phyloP scores from a whole-genome alignment of 2,113 vertebrate species.

The Tupaia chinensis region DNA sequence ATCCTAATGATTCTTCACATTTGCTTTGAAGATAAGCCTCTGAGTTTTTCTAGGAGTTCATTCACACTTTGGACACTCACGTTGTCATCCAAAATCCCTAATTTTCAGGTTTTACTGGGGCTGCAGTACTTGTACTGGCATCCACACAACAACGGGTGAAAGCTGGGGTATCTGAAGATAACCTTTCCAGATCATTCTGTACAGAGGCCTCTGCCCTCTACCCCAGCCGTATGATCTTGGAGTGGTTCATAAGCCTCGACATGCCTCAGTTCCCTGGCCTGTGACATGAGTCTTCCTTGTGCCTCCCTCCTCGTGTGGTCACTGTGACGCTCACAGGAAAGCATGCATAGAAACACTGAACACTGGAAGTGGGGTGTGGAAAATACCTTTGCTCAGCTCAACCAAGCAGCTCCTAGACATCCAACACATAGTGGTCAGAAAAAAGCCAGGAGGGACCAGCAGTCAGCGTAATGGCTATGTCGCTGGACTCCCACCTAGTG shows the following conservation, averaged over 20 bases:
- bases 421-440: too few species aligned
- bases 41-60: background rate
- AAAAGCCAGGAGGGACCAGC: too few species aligned
- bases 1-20: background rate
- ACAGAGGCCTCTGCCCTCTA: background rate
- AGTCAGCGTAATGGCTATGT: too few species aligned
- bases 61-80: fast-evolving
- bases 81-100: background rate
- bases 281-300: background rate
- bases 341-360: background rate
- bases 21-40: background rate
- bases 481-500: too few species aligned
- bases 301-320: background rate
- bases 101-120: background rate
- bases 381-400: background rate
- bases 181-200: background rate
- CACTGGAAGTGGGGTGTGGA: fast-evolving
- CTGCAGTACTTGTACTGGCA: background rate
- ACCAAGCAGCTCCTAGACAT: fast-evolving
- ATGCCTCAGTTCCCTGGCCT: background rate
- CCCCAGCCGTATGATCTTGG: background rate
- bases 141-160: too few species aligned
- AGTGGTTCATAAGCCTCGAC: background rate
- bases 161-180: fast-evolving
- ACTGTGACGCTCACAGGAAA: background rate